Conservation (phyloP, 1,140 invertebrate species). For the Meloidogyne floridensis region DNA sequence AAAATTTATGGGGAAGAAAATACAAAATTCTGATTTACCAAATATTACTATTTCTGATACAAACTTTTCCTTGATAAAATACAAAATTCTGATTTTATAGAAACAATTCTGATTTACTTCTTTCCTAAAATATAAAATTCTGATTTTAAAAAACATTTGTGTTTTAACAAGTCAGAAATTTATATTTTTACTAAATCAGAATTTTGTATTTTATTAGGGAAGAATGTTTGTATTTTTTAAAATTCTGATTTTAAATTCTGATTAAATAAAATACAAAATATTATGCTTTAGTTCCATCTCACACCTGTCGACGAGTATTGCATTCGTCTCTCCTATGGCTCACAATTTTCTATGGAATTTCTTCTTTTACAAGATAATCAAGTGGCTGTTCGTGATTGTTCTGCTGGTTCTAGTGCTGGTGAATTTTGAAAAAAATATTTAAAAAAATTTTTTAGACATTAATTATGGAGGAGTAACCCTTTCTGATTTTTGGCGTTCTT, state of each 20-base stretch:
- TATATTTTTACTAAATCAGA: no score
- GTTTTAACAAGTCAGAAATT: no score
- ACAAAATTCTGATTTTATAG: background rate
- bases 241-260: background rate
- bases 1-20: background rate
- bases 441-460: background rate
- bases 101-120: no score
- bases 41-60: no score
- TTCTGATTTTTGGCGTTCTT: conserved; percentile 21
- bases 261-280: background rate
- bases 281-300: conserved; percentile 30
- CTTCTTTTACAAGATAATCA: conserved; percentile 40
- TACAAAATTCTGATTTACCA: background rate
- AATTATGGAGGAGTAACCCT: conserved; percentile 21
- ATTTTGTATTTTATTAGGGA: no score
- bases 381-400: conserved; percentile 37
- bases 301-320: conserved; percentile 22
- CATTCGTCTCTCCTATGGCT: conserved; percentile 38
- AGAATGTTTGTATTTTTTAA: no score
- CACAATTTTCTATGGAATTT: conserved; percentile 32
- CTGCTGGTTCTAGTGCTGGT: background rate
- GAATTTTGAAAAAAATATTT: no score
- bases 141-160: no score
- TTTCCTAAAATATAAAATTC: no score
- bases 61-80: no score